phyloP scores from a whole-genome alignment of 2,113 vertebrate species.

The Sprattus sprattus region DNA sequence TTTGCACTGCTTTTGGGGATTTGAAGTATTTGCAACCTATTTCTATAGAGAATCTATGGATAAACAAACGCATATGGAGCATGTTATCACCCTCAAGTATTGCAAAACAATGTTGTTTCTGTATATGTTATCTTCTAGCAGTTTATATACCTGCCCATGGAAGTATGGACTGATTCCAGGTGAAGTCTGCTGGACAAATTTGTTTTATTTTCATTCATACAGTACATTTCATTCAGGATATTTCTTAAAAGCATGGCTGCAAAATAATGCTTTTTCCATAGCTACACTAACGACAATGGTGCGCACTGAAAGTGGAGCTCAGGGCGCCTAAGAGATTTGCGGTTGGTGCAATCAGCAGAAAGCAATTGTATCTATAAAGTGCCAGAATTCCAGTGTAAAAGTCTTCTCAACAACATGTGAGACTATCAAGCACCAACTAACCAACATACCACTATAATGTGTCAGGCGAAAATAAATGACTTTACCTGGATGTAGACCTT shows the following conservation, averaged over 20 bases:
- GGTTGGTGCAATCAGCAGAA: neutral
- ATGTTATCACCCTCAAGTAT: neutral
- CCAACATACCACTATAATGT: neutral
- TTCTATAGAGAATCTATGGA: neutral
- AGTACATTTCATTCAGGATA: neutral
- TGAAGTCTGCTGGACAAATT: neutral
- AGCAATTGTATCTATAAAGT: neutral
- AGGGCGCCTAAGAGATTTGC: neutral
- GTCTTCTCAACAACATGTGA: neutral
- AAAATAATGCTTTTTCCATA: neutral
- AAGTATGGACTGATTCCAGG: neutral
- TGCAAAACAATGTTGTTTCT: neutral
- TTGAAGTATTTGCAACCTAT: neutral
- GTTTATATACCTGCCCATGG: neutral
- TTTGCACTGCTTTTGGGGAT: neutral
- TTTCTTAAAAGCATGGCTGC: neutral
- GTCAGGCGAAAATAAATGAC: neutral
- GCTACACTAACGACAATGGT: neutral
- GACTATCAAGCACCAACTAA: neutral
- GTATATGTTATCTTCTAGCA: neutral
- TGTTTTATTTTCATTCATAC: neutral
- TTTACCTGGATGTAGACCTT: neutral
- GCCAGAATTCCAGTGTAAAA: neutral
- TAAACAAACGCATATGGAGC: neutral
- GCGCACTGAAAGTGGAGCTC: neutral